A percentile compares a stretch with the other conserved stretches of the same genome.
phyloP scores from a whole-genome alignment of 92 coral and sea anemone genomes.

The Metridium senile region DNA sequence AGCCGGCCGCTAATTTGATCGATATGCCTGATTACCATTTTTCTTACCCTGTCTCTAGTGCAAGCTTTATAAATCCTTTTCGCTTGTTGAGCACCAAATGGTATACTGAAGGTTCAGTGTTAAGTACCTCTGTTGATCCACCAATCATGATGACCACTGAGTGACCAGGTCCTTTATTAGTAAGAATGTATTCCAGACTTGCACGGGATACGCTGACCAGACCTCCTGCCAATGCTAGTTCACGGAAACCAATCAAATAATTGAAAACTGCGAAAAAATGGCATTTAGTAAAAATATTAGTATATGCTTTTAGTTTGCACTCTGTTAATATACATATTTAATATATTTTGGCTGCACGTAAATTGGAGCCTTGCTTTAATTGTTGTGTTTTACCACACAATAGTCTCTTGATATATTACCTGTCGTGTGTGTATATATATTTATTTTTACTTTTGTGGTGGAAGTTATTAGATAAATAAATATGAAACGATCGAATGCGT shows the following conservation, averaged over 20 bases:
- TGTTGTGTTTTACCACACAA: too few species aligned
- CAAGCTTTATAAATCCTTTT: slow-evolving; percentile 84
- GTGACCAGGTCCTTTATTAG: slow-evolving; percentile 79
- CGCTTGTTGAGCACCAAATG: slow-evolving; percentile 66
- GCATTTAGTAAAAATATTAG: neutral
- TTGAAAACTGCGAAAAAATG: slow-evolving; percentile 3
- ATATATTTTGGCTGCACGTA: too few species aligned
- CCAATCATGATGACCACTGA: slow-evolving; percentile 76
- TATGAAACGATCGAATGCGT: too few species aligned
- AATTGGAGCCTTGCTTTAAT: too few species aligned
- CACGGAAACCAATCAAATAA: slow-evolving; percentile 38
- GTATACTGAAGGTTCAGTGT: slow-evolving; percentile 62
- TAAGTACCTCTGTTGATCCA: slow-evolving; percentile 81
- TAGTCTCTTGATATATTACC: too few species aligned
- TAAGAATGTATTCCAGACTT: slow-evolving; percentile 66
- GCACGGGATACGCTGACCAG: slow-evolving; percentile 76
- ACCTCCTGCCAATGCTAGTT: slow-evolving; percentile 71
- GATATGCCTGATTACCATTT: neutral
- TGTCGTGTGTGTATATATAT: too few species aligned
- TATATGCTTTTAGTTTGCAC: neutral
- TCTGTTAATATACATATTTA: too few species aligned
- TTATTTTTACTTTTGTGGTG: too few species aligned
- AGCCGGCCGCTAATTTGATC: too few species aligned
- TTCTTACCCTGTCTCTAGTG: slow-evolving; percentile 85
- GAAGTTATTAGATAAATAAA: too few species aligned